These are phyloP conservation scores for Leptogaster cylindrica DNA, from an alignment of 2,888 invertebrate genomes.

Conservation along the genomic window DNA sequence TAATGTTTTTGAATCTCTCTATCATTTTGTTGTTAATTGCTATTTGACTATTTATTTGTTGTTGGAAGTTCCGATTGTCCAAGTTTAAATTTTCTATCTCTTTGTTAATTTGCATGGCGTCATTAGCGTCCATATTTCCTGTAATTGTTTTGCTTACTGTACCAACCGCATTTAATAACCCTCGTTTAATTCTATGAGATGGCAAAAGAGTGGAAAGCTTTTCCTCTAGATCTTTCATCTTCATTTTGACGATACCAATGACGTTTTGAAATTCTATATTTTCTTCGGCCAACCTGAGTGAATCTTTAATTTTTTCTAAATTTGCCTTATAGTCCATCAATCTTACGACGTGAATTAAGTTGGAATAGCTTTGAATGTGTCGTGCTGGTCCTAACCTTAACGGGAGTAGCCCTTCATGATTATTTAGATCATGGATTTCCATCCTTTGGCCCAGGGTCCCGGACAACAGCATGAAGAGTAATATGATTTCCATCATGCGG, in stretches of 20 bases:
- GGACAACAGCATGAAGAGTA: too few species aligned
- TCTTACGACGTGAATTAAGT: background rate
- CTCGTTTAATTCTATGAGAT: conserved; percentile 5
- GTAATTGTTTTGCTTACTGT: conserved; percentile 4
- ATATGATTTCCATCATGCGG: too few species aligned
- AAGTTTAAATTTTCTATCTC: too few species aligned
- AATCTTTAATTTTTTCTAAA: background rate
- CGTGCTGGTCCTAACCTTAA: too few species aligned
- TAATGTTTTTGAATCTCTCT: conserved; percentile 3
- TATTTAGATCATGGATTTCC: too few species aligned
- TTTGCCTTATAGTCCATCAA: background rate
- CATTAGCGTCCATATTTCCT: conserved; percentile 14
- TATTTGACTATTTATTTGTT: background rate
- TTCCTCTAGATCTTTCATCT: background rate
- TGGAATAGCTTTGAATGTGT: background rate
- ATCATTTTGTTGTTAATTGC: background rate
- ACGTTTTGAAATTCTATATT: background rate
- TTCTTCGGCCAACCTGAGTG: background rate
- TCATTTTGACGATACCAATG: background rate
- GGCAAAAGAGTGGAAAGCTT: background rate
- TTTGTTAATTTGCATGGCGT: background rate
- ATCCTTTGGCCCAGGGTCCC: too few species aligned
- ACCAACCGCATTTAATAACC: conserved; percentile 19
- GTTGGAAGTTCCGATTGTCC: background rate
- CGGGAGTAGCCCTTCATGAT: too few species aligned